phyloP scores from a whole-genome alignment of 2,797 vertebrate genomes.

The Lepilemur septentrionalis region DNA sequence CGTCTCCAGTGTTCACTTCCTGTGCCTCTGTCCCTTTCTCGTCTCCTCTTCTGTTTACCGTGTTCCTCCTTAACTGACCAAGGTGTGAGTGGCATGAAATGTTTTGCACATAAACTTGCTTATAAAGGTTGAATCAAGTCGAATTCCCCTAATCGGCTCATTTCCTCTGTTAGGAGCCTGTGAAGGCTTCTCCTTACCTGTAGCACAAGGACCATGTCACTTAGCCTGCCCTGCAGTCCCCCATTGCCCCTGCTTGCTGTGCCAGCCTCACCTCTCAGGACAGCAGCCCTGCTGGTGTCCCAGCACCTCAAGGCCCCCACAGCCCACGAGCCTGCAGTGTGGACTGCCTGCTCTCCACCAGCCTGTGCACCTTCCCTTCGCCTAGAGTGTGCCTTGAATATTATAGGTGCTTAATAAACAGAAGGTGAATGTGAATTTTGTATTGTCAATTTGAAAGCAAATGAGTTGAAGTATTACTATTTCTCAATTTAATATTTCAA shows the following conservation, averaged over 20 bases:
- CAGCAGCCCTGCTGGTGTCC: not conserved
- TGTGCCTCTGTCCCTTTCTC: not conserved
- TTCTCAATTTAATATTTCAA: slow-evolving; percentile 37
- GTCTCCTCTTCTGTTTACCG: not conserved
- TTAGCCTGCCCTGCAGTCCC: not conserved
- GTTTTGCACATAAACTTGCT: not conserved
- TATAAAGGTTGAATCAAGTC: not conserved
- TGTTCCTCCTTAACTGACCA: not conserved
- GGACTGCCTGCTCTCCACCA: not conserved
- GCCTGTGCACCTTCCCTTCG: not conserved
- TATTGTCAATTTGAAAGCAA: not conserved
- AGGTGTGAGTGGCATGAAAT: not conserved
- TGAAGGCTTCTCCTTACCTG: not conserved
- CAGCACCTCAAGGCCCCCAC: not conserved
- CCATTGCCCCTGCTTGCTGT: not conserved
- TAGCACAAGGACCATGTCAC: not conserved
- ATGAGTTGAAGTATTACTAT: not conserved
- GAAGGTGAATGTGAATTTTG: not conserved
- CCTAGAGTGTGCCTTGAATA: not conserved
- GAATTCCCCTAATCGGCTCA: not conserved
- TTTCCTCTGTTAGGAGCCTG: not conserved
- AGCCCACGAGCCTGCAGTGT: not conserved
- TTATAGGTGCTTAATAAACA: not conserved
- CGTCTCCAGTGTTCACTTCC: not conserved
- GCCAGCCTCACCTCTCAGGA: not conserved